Evolutionary conservation across 2,113 vertebrate genomes (phyloP).

Genomic region (Eretmochelys imbricata): DNA sequence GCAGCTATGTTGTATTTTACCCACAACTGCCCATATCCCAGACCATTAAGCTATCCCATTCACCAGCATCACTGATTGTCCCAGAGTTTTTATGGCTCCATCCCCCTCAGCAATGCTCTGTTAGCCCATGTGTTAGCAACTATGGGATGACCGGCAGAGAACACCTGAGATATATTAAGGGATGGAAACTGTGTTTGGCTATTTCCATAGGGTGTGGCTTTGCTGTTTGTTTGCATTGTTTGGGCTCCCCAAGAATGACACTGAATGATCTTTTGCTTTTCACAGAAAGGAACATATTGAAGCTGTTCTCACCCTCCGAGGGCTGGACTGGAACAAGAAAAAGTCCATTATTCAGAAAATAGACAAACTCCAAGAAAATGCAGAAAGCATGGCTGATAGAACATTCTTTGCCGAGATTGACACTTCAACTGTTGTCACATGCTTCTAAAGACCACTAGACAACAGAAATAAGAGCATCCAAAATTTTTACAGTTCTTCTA

Average conservation of each 20-base stretch:
- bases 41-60: neutral
- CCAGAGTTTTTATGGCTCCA: neutral
- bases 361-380: neutral
- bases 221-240: neutral
- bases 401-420: conserved; percentile 59
- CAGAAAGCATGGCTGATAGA: accelerated
- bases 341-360: neutral
- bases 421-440: neutral
- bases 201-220: accelerated
- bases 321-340: neutral
- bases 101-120: neutral
- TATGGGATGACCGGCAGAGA: neutral
- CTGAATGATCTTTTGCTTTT: neutral
- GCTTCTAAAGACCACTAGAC: conserved; percentile 35
- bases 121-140: neutral
- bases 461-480: neutral
- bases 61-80: neutral
- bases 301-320: conserved; percentile 21
- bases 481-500: neutral
- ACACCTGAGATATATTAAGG: neutral
- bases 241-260: neutral
- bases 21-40: neutral
- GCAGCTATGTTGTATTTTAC: neutral
- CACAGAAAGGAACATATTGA: conserved; percentile 64
- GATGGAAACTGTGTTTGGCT: neutral